Percentiles rank a stretch among this genome's conserved stretches.
Evolutionary conservation across 64 coral and sea anemone genomes (phyloP).

Genomic region (Platygyra sinensis): DNA sequence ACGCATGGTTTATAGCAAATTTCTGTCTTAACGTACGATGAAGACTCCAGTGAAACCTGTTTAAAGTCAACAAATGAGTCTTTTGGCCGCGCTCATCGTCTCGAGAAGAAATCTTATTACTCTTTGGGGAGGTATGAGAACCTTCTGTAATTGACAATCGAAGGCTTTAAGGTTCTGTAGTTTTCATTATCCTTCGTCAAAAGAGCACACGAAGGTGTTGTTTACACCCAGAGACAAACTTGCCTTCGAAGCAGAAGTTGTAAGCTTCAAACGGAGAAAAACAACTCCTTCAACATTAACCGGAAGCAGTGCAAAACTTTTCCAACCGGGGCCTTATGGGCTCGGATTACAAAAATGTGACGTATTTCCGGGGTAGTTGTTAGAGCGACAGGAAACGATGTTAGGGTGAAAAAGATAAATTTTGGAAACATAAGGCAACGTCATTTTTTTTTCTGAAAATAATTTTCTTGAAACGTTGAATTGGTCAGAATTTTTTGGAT

Average conservation of each 20-base stretch:
- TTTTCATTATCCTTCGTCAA: background rate
- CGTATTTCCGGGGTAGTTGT: constrained; percentile 10
- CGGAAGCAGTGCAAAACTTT: background rate
- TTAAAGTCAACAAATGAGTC: background rate
- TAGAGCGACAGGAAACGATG: background rate
- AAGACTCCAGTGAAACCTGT: constrained; percentile 1
- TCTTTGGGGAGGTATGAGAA: constrained; percentile 10
- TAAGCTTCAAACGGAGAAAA: background rate
- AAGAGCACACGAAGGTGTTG: background rate
- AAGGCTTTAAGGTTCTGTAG: background rate
- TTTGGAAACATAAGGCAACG: no score
- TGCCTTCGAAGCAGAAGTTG: background rate
- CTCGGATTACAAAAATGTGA: background rate
- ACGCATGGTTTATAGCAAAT: background rate
- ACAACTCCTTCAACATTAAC: background rate
- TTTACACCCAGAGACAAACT: background rate
- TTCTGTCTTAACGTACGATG: background rate
- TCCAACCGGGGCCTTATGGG: background rate
- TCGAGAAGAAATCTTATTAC: background rate
- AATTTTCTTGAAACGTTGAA: no score
- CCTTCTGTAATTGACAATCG: background rate
- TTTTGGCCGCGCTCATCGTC: background rate
- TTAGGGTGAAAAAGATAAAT: background rate
- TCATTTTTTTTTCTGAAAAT: no score
- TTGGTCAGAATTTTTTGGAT: no score